Percentiles rank a stretch among this genome's conserved stretches.
Conservation (phyloP, 2,888 invertebrate species). For the Pseudococcus jackbeardsleyi region DNA sequence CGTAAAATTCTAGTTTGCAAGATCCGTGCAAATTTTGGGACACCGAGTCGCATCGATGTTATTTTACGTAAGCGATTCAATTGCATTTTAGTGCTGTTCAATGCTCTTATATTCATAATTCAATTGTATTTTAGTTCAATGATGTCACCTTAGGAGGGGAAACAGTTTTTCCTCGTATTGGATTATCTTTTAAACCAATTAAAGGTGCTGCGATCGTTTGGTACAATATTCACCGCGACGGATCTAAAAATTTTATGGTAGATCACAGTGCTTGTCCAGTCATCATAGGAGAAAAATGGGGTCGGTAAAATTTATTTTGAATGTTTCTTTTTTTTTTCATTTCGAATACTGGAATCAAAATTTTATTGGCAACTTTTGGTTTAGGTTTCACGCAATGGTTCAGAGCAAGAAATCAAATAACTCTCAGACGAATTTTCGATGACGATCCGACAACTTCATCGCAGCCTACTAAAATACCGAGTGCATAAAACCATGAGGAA, state of each 20-base stretch:
- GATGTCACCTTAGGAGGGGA: slow-evolving; percentile 98
- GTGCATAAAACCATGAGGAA: no score
- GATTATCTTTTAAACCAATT: slow-evolving; percentile 87
- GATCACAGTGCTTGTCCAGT: slow-evolving; percentile 98
- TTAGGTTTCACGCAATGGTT: slow-evolving; percentile 4
- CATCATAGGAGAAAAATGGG: slow-evolving; percentile 96
- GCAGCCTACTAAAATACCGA: no score
- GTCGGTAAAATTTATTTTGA: slow-evolving; percentile 71
- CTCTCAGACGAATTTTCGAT: background rate
- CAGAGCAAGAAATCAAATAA: background rate
- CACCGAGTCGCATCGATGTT: slow-evolving; percentile 95
- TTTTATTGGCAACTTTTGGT: background rate
- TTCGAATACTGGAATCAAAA: background rate
- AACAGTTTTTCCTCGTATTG: slow-evolving; percentile 94
- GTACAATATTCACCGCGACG: slow-evolving; percentile 92
- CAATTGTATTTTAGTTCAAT: slow-evolving; percentile 80
- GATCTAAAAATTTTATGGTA: slow-evolving; percentile 92
- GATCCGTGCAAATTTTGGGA: slow-evolving; percentile 74
- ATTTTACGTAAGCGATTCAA: slow-evolving; percentile 85
- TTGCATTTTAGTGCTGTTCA: no score
- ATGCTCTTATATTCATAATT: no score
- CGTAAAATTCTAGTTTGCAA: background rate
- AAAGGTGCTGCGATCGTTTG: slow-evolving; percentile 95
- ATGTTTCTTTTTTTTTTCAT: no score
- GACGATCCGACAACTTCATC: background rate